Evolutionary conservation across 2,797 vertebrate species (phyloP).

Genomic region (Poecilia wingei): DNA sequence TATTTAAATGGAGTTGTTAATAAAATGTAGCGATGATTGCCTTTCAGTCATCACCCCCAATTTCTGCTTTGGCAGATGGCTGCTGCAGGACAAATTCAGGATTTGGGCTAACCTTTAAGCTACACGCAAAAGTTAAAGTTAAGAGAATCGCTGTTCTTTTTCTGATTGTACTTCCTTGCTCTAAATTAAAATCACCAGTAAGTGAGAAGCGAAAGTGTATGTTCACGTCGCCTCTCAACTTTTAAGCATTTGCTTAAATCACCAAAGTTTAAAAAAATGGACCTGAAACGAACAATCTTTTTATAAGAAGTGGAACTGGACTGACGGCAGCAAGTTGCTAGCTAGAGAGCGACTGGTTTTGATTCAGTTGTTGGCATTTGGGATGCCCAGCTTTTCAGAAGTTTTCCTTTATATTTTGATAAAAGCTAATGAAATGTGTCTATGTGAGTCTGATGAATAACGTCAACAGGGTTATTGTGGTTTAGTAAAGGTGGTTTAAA

Average conservation of each 20-base stretch:
- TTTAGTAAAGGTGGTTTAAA: no score
- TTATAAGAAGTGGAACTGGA: neutral
- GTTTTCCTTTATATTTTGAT: neutral
- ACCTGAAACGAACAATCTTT: neutral
- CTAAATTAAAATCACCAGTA: neutral
- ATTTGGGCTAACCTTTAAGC: slow-evolving; percentile 42
- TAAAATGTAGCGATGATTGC: slow-evolving; percentile 75
- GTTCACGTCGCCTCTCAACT: neutral
- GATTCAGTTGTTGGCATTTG: neutral
- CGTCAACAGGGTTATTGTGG: neutral
- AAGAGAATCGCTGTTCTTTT: neutral
- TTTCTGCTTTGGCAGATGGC: slow-evolving; percentile 58
- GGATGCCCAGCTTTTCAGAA: neutral
- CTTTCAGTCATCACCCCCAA: slow-evolving; percentile 54
- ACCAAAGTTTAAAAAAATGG: neutral
- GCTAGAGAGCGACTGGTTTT: neutral
- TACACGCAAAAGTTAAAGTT: slow-evolving; percentile 24
- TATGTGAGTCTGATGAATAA: neutral
- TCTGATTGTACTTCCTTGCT: neutral
- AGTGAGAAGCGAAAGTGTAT: neutral
- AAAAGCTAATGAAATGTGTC: neutral
- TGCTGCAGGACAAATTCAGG: slow-evolving; percentile 40
- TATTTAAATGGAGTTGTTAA: slow-evolving; percentile 77
- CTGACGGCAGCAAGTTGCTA: neutral
- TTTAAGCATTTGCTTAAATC: neutral